Base-by-base conservation (phyloP, 2,113 vertebrate genomes). In the Sylvilagus bachmani region DNA sequence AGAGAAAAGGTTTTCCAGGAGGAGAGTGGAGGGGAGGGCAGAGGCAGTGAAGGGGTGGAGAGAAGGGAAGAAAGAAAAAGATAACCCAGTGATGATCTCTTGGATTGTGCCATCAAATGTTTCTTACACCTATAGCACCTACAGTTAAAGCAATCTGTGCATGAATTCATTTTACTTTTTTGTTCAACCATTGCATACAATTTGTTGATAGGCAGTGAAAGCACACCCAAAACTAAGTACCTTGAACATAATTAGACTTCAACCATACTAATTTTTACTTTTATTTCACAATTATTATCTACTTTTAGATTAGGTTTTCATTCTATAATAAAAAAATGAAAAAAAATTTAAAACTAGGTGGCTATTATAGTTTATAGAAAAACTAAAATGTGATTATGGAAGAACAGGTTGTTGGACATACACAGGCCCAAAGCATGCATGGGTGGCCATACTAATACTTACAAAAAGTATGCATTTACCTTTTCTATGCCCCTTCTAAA, bases 301-400 rank as follows among this genome's bases (percentile, higher is more conserved):
- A 64, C 31, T 73, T 86, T 89, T 62, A 80, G 53, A 75, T 33
- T n/a, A 51, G 6, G 89, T 51, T 69, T 96, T 90, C 31, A 25
- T 69, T 86, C 3, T 64, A 16, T 67, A 83, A 36, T n/a, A 67
- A 89, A 49, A 6, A 27, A 71, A 66, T 64, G 5, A 71, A 95
- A 87, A 58, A 83, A 62, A 71, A 25, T 3, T 58, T 58, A 21
- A 7, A 66, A 36, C 29, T 14, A 27, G 14, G 74, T 88, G 61
- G 13, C 13, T 5, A 31, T 49, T 94, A 85, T 62, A 29, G 19
- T 24, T 33, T 36, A 64, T 36, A 75, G 10, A 44, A 70, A 87
- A 91, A 86, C 36, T 62, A 67, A 86, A 74, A 74, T 44, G 38
- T 36, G 10, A 79, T 36, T 67, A 82, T 83, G 89, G 58, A 83